These are phyloP conservation scores for Bothrops jararaca DNA, from an alignment of 2,113 vertebrate genomes.

Conservation along the genomic window DNA sequence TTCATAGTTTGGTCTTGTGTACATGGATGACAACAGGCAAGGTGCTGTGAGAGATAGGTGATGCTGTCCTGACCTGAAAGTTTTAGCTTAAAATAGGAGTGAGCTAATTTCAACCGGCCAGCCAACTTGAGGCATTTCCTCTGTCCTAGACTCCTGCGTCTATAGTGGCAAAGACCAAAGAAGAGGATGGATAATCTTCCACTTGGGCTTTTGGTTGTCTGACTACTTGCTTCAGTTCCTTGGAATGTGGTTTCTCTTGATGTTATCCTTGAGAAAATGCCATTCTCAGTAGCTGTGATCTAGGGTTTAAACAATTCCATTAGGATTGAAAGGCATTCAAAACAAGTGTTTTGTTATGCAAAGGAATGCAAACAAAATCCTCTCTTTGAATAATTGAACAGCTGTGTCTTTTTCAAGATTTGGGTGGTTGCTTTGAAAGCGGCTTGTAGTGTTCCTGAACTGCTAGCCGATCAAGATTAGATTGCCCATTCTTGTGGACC, in stretches of 20 bases:
- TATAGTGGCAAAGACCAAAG: not conserved
- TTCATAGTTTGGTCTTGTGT: not conserved
- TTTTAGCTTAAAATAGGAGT: not conserved
- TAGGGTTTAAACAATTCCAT: not conserved
- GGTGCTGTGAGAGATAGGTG: not conserved
- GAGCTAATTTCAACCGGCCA: not conserved
- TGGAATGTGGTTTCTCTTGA: not conserved
- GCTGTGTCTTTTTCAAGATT: not conserved
- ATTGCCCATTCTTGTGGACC: not conserved
- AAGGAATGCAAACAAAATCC: not conserved
- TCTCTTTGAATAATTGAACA: not conserved
- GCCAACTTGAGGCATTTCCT: not conserved
- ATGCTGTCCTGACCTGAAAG: not conserved
- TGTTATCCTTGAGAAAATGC: not conserved
- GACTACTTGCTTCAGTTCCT: not conserved
- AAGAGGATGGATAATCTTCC: not conserved
- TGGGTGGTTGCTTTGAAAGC: not conserved
- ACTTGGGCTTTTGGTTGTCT: not conserved
- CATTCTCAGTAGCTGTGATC: not conserved
- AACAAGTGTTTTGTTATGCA: not conserved
- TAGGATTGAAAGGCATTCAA: not conserved
- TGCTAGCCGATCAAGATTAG: not conserved
- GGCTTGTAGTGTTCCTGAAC: not conserved
- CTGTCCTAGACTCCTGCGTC: not conserved
- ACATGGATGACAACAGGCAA: not conserved